A percentile compares a stretch with the other conserved stretches of the same genome.
Conservation (phyloP, 2,797 vertebrate genomes). For the Oryzias dopingdopingensis region DNA sequence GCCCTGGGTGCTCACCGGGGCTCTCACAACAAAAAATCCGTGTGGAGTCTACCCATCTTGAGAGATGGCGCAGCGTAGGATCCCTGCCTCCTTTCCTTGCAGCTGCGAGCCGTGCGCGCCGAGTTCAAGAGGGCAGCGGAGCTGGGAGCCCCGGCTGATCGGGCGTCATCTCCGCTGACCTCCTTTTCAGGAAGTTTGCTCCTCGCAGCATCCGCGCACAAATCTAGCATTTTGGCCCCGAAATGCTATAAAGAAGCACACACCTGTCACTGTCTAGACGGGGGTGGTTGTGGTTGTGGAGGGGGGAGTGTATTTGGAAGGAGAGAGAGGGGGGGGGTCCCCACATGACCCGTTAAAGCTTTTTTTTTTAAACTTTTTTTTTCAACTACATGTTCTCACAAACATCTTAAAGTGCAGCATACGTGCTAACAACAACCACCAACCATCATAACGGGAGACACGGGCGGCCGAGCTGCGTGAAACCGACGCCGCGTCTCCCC, state of each 20-base stretch:
- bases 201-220: no score
- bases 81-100: constrained; percentile 30
- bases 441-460: constrained; percentile 57
- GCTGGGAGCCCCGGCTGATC: constrained; percentile 3
- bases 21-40: constrained; percentile 43
- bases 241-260: constrained; percentile 70
- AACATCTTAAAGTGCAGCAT: constrained; percentile 66
- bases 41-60: constrained; percentile 17
- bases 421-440: constrained; percentile 57
- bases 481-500: constrained; percentile 66
- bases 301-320: constrained; percentile 66
- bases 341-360: constrained; percentile 74
- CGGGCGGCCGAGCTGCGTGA: constrained; percentile 55
- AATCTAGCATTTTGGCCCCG: no score
- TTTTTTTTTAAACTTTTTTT: constrained; percentile 54
- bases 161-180: constrained; percentile 62
- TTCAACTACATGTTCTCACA: constrained; percentile 54
- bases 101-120: constrained; percentile 28
- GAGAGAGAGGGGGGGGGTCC: constrained; percentile 38
- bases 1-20: constrained; percentile 46
- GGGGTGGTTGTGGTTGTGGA: constrained; percentile 53
- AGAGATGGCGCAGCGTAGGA: constrained; percentile 59
- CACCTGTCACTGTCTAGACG: constrained; percentile 87
- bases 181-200: constrained; percentile 31
- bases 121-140: constrained; percentile 49